Percentiles rank a stretch among this genome's conserved stretches.
These are phyloP conservation scores for Periphyllus acericola DNA, from an alignment of 2,888 invertebrate genomes.

Conservation along the genomic window DNA sequence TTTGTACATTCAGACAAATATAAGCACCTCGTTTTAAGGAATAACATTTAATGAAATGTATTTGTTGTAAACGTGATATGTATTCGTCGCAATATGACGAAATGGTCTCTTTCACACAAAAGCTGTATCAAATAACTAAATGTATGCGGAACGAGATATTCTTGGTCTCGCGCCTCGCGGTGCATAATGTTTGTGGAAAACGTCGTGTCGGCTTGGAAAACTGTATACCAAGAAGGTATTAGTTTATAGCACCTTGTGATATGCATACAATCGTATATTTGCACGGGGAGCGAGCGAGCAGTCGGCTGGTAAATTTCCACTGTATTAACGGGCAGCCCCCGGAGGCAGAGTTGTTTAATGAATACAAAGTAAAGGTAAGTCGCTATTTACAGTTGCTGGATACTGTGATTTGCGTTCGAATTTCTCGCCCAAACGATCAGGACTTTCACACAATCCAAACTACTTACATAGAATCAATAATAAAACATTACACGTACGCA, in stretches of 20 bases:
- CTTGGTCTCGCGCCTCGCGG: too few relatives aligned
- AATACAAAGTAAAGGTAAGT: constrained; percentile 34
- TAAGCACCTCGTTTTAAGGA: too few relatives aligned
- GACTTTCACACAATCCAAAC: constrained; percentile 1
- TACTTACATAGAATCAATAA: not conserved
- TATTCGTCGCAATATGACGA: too few relatives aligned
- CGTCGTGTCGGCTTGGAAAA: too few relatives aligned
- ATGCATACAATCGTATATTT: not conserved
- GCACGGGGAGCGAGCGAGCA: not conserved
- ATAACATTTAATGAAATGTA: too few relatives aligned
- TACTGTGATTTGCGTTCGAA: not conserved
- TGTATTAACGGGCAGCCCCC: not conserved
- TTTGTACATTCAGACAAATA: too few relatives aligned
- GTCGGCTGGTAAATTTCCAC: not conserved
- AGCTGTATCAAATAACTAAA: too few relatives aligned
- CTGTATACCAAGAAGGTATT: too few relatives aligned
- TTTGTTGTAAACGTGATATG: too few relatives aligned
- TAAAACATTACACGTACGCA: not conserved
- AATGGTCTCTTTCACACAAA: too few relatives aligned
- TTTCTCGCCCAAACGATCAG: not conserved
- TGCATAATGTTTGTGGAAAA: too few relatives aligned
- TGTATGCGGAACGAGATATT: too few relatives aligned
- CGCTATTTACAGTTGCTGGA: constrained; percentile 6
- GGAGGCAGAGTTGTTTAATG: not conserved
- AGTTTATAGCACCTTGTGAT: not conserved